Conservation (phyloP, 2,797 vertebrate genomes). For the Thripadectes ignobilis region DNA sequence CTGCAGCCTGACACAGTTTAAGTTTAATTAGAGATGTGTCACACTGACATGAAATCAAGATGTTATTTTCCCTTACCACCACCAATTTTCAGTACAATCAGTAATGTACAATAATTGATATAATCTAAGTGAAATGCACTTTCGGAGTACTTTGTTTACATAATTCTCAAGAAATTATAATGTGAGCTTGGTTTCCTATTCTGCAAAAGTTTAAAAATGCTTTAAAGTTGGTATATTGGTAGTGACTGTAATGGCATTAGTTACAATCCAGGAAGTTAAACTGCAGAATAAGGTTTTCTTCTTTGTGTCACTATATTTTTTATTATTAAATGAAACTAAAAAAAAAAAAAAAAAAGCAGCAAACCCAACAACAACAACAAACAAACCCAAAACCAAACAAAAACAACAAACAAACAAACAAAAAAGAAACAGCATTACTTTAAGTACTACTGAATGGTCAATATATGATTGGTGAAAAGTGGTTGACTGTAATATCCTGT, state of each 20-base stretch:
- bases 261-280: neutral
- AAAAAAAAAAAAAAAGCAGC: neutral
- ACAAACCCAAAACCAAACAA: neutral
- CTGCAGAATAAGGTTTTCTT: neutral
- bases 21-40: neutral
- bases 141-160: neutral
- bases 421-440: neutral
- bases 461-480: neutral
- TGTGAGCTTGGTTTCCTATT: neutral
- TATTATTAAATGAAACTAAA: neutral
- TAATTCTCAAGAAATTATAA: neutral
- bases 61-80: neutral
- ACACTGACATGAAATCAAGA: neutral
- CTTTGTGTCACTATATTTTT: neutral
- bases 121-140: conserved; percentile 13
- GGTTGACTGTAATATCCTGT: neutral
- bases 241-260: neutral
- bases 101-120: neutral
- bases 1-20: neutral
- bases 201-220: neutral
- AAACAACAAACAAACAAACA: too few species aligned
- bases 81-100: conserved; percentile 10
- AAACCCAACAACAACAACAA: neutral
- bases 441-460: neutral
- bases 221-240: neutral